phyloP scores from a whole-genome alignment of 2,797 vertebrate species.

The Urophycis tenuis region DNA sequence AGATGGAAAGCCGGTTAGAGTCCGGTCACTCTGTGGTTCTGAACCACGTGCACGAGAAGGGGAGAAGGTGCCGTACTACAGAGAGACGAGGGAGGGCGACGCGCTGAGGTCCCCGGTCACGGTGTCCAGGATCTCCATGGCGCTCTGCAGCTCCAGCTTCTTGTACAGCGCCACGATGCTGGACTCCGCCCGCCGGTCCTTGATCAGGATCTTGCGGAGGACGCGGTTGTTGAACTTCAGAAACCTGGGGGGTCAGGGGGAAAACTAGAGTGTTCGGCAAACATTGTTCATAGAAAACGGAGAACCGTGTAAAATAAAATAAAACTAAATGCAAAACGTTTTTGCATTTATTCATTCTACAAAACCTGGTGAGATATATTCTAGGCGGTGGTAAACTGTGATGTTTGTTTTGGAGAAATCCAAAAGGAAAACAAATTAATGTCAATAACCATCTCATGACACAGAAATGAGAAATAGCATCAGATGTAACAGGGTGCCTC shows the following conservation, averaged over 20 bases:
- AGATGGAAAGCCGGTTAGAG: constrained; percentile 3
- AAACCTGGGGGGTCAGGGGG: constrained; percentile 71
- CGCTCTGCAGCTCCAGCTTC: constrained; percentile 93
- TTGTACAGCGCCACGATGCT: constrained; percentile 95
- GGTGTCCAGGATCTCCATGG: constrained; percentile 90
- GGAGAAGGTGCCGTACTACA: constrained; percentile 70
- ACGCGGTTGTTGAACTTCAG: constrained; percentile 89
- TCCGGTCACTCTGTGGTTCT: neutral
- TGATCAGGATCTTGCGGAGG: constrained; percentile 84
- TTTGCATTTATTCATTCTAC: no score
- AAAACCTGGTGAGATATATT: no score
- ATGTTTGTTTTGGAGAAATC: no score
- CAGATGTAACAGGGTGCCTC: no score
- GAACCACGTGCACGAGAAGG: neutral
- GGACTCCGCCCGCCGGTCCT: constrained; percentile 85
- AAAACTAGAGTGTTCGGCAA: constrained; percentile 8
- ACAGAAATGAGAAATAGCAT: no score
- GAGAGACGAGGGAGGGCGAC: constrained; percentile 75
- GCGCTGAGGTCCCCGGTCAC: constrained; percentile 80
- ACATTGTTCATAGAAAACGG: neutral
- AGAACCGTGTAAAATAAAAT: neutral
- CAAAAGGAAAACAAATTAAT: no score
- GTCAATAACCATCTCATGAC: no score
- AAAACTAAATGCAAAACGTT: no score
- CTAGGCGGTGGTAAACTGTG: no score